A percentile compares a stretch with the other conserved stretches of the same genome.
phyloP scores from a whole-genome alignment of 2,113 vertebrate species.

The Urocolius indicus region DNA sequence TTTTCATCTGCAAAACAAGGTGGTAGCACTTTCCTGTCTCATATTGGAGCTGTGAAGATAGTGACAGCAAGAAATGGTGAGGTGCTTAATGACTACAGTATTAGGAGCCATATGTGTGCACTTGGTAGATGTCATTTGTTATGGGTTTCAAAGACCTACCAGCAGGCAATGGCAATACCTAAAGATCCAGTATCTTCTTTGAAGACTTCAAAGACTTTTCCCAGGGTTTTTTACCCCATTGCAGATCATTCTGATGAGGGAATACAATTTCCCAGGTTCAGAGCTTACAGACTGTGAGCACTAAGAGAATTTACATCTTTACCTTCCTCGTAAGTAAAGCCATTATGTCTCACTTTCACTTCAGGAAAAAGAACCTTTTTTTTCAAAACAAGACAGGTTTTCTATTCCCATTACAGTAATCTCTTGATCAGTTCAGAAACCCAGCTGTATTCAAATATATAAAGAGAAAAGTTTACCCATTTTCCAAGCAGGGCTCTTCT shows the following conservation, averaged over 20 bases:
- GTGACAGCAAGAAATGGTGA: neutral
- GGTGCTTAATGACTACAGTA: neutral
- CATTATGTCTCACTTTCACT: neutral
- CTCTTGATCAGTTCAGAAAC: neutral
- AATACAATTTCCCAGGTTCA: neutral
- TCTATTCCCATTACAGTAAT: neutral
- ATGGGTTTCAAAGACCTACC: neutral
- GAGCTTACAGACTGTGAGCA: neutral
- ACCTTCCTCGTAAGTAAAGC: neutral
- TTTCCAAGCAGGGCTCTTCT: conserved; percentile 88
- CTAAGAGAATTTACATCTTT: neutral
- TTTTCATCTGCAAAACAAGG: neutral
- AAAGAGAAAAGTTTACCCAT: conserved; percentile 83
- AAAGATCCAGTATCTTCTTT: neutral
- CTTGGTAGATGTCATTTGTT: neutral
- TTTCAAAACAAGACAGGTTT: neutral
- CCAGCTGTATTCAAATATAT: neutral
- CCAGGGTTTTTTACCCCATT: neutral
- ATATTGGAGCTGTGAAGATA: neutral
- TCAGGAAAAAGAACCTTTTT: neutral
- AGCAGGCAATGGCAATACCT: neutral
- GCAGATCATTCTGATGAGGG: neutral
- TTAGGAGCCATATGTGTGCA: neutral
- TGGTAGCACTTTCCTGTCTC: neutral
- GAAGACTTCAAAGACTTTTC: neutral